Percentiles rank a stretch among this genome's conserved stretches.
phyloP scores from a whole-genome alignment of 2,888 invertebrate genomes.

The Dicranocentrus wangi region DNA sequence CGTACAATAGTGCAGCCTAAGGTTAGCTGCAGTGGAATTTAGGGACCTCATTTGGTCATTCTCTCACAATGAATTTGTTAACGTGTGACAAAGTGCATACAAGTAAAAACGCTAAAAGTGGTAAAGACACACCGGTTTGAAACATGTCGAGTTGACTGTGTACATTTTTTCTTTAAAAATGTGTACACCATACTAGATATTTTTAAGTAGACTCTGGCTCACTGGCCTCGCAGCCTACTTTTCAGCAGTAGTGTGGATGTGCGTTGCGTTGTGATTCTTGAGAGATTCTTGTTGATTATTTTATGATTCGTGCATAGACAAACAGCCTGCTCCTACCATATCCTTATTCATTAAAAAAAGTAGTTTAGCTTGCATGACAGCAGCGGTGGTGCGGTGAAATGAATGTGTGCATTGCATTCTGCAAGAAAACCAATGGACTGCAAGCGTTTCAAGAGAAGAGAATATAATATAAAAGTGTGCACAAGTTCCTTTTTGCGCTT shows the following conservation, averaged over 20 bases:
- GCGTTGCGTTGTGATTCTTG: constrained; percentile 8
- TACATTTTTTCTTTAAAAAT: too few species aligned
- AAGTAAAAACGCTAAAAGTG: background rate
- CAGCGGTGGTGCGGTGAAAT: constrained; percentile 28
- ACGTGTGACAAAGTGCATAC: background rate
- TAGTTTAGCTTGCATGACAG: constrained; percentile 37
- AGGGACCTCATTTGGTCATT: constrained; percentile 21
- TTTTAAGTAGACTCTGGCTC: constrained; percentile 54
- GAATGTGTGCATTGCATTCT: background rate
- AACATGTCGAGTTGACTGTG: constrained; percentile 4
- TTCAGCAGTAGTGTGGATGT: constrained; percentile 33
- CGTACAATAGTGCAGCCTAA: too few species aligned
- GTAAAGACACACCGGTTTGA: constrained; percentile 53
- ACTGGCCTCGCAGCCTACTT: constrained; percentile 71
- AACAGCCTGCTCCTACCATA: constrained; percentile 28
- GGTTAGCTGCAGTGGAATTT: background rate
- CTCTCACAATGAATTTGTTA: constrained; percentile 3
- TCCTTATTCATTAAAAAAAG: constrained; percentile 34
- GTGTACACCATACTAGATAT: background rate
- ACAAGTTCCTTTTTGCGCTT: constrained; percentile 2
- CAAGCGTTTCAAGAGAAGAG: too few species aligned
- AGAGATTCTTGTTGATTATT: constrained; percentile 17
- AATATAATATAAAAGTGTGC: background rate
- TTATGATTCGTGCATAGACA: constrained; percentile 5
- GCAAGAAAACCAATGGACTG: background rate